Conservation (phyloP, 2,113 vertebrate species). For the Grallaria varia region DNA sequence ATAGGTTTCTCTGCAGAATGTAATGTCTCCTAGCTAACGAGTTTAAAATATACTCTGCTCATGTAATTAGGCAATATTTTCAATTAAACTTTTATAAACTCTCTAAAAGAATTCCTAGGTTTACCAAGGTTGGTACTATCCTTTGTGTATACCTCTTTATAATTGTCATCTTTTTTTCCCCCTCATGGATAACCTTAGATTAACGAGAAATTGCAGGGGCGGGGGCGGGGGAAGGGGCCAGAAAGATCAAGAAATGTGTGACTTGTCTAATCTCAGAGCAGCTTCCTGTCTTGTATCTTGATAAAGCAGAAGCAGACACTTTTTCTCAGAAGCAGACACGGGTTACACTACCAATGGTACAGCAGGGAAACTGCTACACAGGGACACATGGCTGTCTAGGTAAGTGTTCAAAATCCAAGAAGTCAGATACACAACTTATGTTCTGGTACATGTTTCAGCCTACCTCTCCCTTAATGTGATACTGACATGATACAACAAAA, state of each 20-base stretch:
- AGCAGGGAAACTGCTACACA: background rate
- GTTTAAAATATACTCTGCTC: background rate
- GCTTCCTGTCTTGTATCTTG: slow-evolving; percentile 68
- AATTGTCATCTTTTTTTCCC: background rate
- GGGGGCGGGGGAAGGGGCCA: no score
- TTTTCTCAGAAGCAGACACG: slow-evolving; percentile 2
- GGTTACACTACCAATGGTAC: background rate
- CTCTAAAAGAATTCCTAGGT: background rate
- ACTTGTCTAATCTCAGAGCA: background rate
- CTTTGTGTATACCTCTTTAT: background rate
- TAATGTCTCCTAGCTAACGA: background rate
- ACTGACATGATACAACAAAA: background rate
- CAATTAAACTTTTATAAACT: background rate
- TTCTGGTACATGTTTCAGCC: background rate
- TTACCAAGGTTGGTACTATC: background rate
- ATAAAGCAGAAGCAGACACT: slow-evolving; percentile 11
- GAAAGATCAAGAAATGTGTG: background rate
- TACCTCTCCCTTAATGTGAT: background rate
- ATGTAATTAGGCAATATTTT: background rate
- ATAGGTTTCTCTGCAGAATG: background rate
- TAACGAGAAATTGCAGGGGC: background rate
- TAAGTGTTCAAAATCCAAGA: slow-evolving; percentile 40
- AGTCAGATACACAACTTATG: background rate
- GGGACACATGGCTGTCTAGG: slow-evolving; percentile 8
- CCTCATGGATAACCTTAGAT: background rate